Percentiles rank a stretch among this genome's conserved stretches.
phyloP scores from a whole-genome alignment of 2,797 vertebrate genomes.

The Pseudomugil tenellus region DNA sequence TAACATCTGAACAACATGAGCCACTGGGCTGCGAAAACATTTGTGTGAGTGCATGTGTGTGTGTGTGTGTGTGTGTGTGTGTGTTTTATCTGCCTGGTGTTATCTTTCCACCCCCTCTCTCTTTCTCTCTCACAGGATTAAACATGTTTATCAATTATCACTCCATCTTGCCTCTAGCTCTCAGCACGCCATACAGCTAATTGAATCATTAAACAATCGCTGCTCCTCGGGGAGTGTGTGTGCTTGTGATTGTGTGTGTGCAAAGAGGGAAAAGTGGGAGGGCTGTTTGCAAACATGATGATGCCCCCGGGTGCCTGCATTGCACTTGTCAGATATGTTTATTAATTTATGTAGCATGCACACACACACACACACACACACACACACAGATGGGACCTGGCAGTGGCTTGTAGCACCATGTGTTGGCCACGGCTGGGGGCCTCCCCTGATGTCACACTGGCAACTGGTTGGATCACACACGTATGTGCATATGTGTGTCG shows the following conservation, averaged over 20 bases:
- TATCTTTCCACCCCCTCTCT: slow-evolving; percentile 53
- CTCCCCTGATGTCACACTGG: slow-evolving; percentile 47
- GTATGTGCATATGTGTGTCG: slow-evolving; percentile 23
- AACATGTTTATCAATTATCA: slow-evolving; percentile 88
- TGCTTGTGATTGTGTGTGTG: slow-evolving; percentile 32
- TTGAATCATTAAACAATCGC: slow-evolving; percentile 98
- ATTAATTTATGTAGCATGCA: slow-evolving; percentile 85
- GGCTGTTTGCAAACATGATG: slow-evolving; percentile 92
- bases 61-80: slow-evolving; percentile 8
- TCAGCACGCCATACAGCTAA: slow-evolving; percentile 93
- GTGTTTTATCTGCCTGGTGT: slow-evolving; percentile 45
- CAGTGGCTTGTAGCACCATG: slow-evolving; percentile 64
- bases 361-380: slow-evolving; percentile 63
- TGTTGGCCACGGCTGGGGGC: slow-evolving; percentile 58
- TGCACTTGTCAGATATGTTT: slow-evolving; percentile 96
- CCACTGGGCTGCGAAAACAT: slow-evolving; percentile 22
- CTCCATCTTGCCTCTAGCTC: slow-evolving; percentile 89
- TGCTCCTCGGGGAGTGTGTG: slow-evolving; percentile 86
- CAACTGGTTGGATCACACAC: slow-evolving; percentile 78
- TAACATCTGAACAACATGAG: slow-evolving; percentile 23
- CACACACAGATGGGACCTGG: slow-evolving; percentile 69
- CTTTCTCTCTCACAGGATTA: slow-evolving; percentile 77
- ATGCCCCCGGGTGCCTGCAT: slow-evolving; percentile 88
- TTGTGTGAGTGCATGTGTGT: slow-evolving; percentile 13
- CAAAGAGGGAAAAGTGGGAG: slow-evolving; percentile 33